Percentiles rank a stretch among this genome's conserved stretches.
Conservation (phyloP, 2,113 vertebrate genomes). For the Pelobates fuscus region DNA sequence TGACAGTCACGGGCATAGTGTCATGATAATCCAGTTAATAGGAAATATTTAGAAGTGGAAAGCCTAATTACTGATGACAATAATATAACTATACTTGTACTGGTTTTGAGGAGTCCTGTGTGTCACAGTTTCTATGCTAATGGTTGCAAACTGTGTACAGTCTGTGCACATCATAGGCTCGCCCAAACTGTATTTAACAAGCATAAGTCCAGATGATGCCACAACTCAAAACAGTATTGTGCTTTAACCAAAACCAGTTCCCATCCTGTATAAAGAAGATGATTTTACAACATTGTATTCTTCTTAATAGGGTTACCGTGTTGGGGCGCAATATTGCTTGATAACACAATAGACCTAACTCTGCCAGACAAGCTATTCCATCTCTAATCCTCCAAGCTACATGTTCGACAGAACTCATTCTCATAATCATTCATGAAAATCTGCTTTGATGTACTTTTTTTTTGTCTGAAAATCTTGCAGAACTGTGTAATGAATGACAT, state of each 20-base stretch:
- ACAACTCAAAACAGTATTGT: not conserved
- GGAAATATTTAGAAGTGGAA: too few species aligned
- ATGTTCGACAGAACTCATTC: conserved; percentile 47
- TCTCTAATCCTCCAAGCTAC: conserved; percentile 43
- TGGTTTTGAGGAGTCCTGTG: too few species aligned
- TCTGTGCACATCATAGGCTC: too few species aligned
- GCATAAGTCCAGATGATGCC: too few species aligned
- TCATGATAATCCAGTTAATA: too few species aligned
- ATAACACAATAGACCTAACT: conserved; percentile 44
- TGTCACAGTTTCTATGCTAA: too few species aligned
- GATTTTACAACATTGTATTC: conserved; percentile 29
- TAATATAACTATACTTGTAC: too few species aligned
- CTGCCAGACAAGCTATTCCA: conserved; percentile 33
- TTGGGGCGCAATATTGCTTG: conserved; percentile 44
- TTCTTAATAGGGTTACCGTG: conserved; percentile 45
- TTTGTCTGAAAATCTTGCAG: conserved; percentile 31
- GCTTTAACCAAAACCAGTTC: conserved; percentile 24
- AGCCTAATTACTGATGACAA: too few species aligned
- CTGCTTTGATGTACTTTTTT: conserved; percentile 49
- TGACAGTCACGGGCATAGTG: too few species aligned
- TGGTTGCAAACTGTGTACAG: too few species aligned
- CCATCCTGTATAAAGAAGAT: conserved; percentile 41
- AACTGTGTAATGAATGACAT: conserved; percentile 41
- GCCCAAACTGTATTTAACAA: too few species aligned
- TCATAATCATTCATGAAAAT: conserved; percentile 34